Evolutionary conservation across 2,113 vertebrate genomes (phyloP).

Genomic region (Oryzias woworae): DNA sequence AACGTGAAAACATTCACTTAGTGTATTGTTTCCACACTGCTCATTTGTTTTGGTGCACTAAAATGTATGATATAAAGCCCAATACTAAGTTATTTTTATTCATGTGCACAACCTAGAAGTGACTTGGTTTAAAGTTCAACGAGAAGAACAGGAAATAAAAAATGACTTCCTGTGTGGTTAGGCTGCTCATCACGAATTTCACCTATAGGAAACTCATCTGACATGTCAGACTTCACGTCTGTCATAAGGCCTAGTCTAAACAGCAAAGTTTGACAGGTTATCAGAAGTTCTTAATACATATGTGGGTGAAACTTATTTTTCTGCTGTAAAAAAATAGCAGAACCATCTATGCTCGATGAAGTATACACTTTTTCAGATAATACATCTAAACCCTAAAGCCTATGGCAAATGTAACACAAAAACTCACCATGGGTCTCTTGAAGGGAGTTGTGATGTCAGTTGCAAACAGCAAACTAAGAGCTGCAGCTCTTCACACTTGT

Average conservation of each 20-base stretch:
- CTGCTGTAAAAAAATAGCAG: no score
- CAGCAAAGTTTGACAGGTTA: neutral
- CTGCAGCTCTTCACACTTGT: neutral
- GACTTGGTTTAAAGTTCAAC: slow-evolving; percentile 1
- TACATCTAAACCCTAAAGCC: neutral
- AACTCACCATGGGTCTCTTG: slow-evolving; percentile 49
- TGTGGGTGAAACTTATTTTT: no score
- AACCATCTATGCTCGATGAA: no score
- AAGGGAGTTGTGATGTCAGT: slow-evolving; percentile 2
- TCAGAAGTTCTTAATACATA: no score
- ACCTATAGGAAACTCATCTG: neutral
- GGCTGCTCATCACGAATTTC: slow-evolving; percentile 7
- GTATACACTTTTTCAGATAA: no score
- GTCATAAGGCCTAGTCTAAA: neutral
- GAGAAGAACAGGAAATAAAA: slow-evolving; percentile 16
- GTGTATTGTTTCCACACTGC: no score
- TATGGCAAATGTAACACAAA: no score
- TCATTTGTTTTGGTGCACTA: neutral
- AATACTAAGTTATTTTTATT: neutral
- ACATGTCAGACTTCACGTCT: slow-evolving; percentile 5
- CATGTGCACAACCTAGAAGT: neutral
- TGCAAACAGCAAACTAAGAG: neutral
- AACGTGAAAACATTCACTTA: no score
- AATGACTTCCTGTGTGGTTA: slow-evolving; percentile 51
- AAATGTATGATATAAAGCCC: neutral